These are phyloP conservation scores for Myopa testacea DNA, from an alignment of 2,888 invertebrate genomes.

Conservation along the genomic window DNA sequence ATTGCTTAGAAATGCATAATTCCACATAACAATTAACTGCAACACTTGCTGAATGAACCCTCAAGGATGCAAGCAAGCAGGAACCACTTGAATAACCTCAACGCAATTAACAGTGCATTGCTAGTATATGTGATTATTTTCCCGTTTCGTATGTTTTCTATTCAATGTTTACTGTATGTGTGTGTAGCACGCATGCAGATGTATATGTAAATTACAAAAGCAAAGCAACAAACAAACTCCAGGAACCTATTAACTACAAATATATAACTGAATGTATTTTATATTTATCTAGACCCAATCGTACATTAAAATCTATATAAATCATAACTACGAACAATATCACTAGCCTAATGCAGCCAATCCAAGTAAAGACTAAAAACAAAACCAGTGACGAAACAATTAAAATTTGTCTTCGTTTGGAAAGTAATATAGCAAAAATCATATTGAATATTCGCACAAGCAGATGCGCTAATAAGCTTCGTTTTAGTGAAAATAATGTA, in stretches of 20 bases:
- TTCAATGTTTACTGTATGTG: constrained; percentile 26
- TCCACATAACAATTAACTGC: constrained; percentile 2
- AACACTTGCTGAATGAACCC: not conserved
- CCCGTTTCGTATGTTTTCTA: constrained; percentile 13
- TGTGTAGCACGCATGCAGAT: constrained; percentile 27
- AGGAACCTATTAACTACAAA: constrained; percentile 24
- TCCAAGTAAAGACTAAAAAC: too few relatives aligned
- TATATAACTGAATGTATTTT: constrained; percentile 41
- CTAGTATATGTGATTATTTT: constrained; percentile 14
- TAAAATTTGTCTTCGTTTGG: too few relatives aligned
- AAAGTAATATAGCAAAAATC: too few relatives aligned
- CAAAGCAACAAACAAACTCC: constrained; percentile 18
- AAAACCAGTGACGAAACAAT: too few relatives aligned
- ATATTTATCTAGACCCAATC: not conserved
- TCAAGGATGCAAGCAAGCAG: not conserved
- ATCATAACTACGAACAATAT: too few relatives aligned
- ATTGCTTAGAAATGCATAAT: constrained; percentile 6
- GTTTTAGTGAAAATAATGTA: too few relatives aligned
- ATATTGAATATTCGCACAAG: too few relatives aligned
- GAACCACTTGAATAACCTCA: constrained; percentile 24
- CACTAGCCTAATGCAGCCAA: too few relatives aligned
- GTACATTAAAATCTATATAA: not conserved
- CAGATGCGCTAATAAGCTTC: too few relatives aligned
- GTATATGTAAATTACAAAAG: constrained; percentile 30
- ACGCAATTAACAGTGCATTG: constrained; percentile 17